Evolutionary conservation across 1,140 invertebrate species (phyloP).

Genomic region (Araneus ventricosus): DNA sequence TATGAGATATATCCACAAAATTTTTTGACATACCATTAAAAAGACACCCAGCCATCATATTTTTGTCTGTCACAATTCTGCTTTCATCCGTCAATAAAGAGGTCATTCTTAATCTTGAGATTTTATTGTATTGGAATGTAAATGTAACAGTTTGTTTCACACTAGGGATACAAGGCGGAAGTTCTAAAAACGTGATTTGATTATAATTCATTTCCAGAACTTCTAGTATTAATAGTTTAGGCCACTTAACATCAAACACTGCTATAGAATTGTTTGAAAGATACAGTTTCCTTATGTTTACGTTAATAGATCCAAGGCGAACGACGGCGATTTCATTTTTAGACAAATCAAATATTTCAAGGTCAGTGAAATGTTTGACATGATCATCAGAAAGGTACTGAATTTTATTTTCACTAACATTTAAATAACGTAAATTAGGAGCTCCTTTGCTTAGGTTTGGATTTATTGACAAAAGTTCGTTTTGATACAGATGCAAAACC

Average conservation of each 20-base stretch:
- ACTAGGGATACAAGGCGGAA: slow-evolving; percentile 62
- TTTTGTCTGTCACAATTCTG: not conserved
- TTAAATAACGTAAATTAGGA: not conserved
- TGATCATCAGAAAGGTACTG: slow-evolving; percentile 18
- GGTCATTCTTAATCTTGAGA: slow-evolving; percentile 9
- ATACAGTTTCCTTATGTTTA: not conserved
- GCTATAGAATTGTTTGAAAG: slow-evolving; percentile 36
- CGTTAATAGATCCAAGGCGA: not conserved
- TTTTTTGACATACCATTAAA: slow-evolving; percentile 63
- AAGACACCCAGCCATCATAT: slow-evolving; percentile 22
- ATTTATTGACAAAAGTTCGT: not conserved
- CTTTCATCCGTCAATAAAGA: slow-evolving; percentile 22
- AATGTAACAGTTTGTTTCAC: slow-evolving; percentile 69
- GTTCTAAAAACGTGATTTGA: not conserved
- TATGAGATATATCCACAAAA: slow-evolving; percentile 54
- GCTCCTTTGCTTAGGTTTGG: not conserved
- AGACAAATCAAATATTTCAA: slow-evolving; percentile 30
- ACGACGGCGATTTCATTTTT: slow-evolving; percentile 23
- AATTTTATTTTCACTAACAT: slow-evolving; percentile 41
- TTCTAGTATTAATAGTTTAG: slow-evolving; percentile 34
- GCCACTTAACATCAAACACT: slow-evolving; percentile 39
- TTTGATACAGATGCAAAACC: not conserved
- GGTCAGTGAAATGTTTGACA: not conserved
- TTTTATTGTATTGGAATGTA: slow-evolving; percentile 54
- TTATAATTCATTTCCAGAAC: slow-evolving; percentile 30